Evolutionary conservation across 2,888 invertebrate genomes (phyloP).

Genomic region (Agonum fuliginosum): DNA sequence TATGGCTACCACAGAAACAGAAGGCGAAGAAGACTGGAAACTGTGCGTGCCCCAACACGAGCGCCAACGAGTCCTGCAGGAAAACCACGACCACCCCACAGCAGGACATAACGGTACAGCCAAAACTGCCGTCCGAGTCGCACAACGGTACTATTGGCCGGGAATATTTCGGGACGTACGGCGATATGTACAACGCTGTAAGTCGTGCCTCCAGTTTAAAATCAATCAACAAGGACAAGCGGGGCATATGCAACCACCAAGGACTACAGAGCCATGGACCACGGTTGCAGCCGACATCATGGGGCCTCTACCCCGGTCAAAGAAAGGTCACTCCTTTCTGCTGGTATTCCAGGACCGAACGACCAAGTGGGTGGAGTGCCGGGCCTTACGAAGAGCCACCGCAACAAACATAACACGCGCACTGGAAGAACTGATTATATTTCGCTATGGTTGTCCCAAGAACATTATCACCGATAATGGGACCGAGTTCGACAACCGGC

Average conservation of each 20-base stretch:
- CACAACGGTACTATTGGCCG: too few relatives aligned
- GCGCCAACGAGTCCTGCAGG: too few relatives aligned
- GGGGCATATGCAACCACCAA: constrained; percentile 24
- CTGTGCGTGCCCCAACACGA: too few relatives aligned
- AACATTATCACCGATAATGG: constrained; percentile 62
- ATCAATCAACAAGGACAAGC: background rate
- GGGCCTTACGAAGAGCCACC: constrained; percentile 60
- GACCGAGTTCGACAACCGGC: constrained; percentile 58
- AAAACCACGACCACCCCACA: constrained; percentile 61
- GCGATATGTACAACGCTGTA: too few relatives aligned
- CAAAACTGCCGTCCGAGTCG: too few relatives aligned
- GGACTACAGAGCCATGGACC: constrained; percentile 56
- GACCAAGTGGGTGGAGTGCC: constrained; percentile 62
- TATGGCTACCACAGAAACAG: background rate
- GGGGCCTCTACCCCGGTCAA: constrained; percentile 60
- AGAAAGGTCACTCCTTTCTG: constrained; percentile 55
- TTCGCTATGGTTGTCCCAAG: constrained; percentile 50
- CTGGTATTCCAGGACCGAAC: constrained; percentile 62
- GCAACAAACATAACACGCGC: constrained; percentile 50
- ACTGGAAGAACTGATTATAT: constrained; percentile 39
- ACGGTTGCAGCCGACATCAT: constrained; percentile 62
- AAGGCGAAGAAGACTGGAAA: background rate
- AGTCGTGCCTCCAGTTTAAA: constrained; percentile 22
- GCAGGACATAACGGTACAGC: constrained; percentile 64
- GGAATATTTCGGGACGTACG: too few relatives aligned